A percentile compares a stretch with the other conserved stretches of the same genome.
phyloP scores from a whole-genome alignment of 37 sponge, comb jelly and placozoan species.

The Halichondria panicea region DNA sequence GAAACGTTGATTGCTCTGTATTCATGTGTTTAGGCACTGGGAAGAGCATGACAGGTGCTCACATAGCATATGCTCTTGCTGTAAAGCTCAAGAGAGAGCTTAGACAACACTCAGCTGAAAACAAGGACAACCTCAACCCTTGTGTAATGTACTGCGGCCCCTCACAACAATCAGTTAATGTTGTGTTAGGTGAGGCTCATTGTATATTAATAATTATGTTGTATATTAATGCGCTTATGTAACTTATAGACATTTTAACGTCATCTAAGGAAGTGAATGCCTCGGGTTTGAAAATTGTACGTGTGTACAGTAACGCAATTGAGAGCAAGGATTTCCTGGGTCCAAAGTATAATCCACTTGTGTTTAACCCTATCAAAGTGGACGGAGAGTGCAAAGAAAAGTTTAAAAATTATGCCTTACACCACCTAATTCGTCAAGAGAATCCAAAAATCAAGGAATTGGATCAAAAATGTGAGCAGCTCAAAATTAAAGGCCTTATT shows the following conservation, averaged over 20 bases:
- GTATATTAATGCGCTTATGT: not conserved
- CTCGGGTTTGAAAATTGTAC: slow-evolving; percentile 16
- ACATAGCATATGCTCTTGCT: slow-evolving; percentile 50
- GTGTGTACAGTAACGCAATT: slow-evolving; percentile 38
- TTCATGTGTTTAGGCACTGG: slow-evolving; percentile 35
- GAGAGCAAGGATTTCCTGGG: slow-evolving; percentile 35
- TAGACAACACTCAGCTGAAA: not conserved
- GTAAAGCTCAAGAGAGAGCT: slow-evolving; percentile 6
- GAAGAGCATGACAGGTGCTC: slow-evolving; percentile 64
- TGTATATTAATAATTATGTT: not conserved
- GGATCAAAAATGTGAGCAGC: not conserved
- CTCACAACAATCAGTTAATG: slow-evolving; percentile 42
- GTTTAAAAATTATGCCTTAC: slow-evolving; percentile 25
- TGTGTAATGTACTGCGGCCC: slow-evolving; percentile 62
- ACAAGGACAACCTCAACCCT: not conserved
- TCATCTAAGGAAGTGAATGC: too few relatives aligned
- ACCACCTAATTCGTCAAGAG: slow-evolving; percentile 18
- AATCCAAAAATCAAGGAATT: slow-evolving; percentile 7
- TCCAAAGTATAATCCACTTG: slow-evolving; percentile 4
- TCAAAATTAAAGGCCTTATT: not conserved
- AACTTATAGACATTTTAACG: not conserved
- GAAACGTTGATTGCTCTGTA: not conserved
- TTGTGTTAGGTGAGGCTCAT: slow-evolving; percentile 40
- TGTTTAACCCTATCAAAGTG: slow-evolving; percentile 1
- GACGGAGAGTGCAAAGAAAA: not conserved